phyloP scores from a whole-genome alignment of 2,888 invertebrate genomes.

The Catocala nupta region DNA sequence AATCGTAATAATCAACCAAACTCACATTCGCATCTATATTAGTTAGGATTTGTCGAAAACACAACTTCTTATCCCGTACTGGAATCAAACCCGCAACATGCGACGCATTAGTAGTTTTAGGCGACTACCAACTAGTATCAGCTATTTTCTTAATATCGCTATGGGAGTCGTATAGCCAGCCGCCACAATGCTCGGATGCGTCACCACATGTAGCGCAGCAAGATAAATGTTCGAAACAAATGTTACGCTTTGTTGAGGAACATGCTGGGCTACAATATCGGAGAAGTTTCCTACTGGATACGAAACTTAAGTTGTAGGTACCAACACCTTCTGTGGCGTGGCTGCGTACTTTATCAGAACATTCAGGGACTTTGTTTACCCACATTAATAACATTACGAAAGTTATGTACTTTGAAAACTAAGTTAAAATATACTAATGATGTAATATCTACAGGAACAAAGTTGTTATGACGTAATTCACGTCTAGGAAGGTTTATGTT shows the following conservation, averaged over 20 bases:
- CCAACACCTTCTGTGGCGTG: conserved; percentile 39
- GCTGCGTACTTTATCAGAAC: conserved; percentile 44
- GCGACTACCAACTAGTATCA: no score
- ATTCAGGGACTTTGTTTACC: conserved; percentile 43
- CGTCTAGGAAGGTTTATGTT: conserved; percentile 18
- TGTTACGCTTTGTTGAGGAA: background rate
- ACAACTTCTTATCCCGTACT: no score
- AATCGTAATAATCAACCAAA: no score
- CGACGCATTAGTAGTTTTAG: no score
- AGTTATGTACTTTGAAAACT: conserved; percentile 49
- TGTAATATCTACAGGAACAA: conserved; percentile 32
- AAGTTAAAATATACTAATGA: conserved; percentile 51
- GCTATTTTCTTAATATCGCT: no score
- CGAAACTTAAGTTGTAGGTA: conserved; percentile 27
- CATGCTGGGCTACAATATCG: background rate
- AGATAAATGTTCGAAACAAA: background rate
- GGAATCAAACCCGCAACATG: no score
- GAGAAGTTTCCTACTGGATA: background rate
- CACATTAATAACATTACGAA: conserved; percentile 50
- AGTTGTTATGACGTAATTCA: conserved; percentile 39
- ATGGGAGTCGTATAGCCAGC: no score
- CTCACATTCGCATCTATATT: no score
- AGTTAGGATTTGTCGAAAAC: no score
- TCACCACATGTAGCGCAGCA: conserved; percentile 18
- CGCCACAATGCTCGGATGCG: conserved; percentile 8